Evolutionary conservation across 2,113 vertebrate species (phyloP).

Genomic region (Grammomys surdaster): DNA sequence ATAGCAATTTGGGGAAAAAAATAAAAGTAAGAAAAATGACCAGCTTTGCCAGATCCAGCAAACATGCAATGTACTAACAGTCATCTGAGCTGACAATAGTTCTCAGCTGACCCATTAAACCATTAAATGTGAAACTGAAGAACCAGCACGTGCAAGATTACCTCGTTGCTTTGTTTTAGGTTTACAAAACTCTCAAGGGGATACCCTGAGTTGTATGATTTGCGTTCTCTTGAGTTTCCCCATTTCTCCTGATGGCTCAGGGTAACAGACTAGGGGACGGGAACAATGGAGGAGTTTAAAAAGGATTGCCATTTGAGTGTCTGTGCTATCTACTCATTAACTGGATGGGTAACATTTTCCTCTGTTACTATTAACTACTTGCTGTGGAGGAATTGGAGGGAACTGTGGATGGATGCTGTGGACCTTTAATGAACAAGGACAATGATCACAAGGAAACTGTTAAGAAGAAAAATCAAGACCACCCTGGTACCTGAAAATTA

Average conservation of each 20-base stretch:
- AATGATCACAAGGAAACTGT: constrained; percentile 39
- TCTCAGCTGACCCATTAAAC: constrained; percentile 41
- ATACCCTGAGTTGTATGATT: constrained; percentile 42
- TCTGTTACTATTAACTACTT: constrained; percentile 38
- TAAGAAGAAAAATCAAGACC: neutral
- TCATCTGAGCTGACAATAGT: neutral
- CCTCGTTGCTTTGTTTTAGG: neutral
- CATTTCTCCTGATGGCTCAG: constrained; percentile 48
- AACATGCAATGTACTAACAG: constrained; percentile 31
- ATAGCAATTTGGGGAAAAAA: constrained; percentile 21
- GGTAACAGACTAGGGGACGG: neutral
- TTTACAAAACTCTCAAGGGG: constrained; percentile 29
- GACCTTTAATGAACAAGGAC: constrained; percentile 35
- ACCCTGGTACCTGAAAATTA: neutral
- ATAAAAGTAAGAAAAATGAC: constrained; percentile 62
- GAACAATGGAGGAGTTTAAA: neutral
- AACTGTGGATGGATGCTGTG: neutral
- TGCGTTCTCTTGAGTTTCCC: constrained; percentile 45
- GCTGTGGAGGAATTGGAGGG: neutral
- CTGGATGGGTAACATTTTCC: constrained; percentile 16
- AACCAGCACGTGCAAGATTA: constrained; percentile 51
- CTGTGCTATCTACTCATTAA: neutral
- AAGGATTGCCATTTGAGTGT: constrained; percentile 24
- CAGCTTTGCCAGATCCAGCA: constrained; percentile 40
- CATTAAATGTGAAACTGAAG: constrained; percentile 51